Conservation (phyloP, 2,888 invertebrate genomes). For the Vanessa cardui region DNA sequence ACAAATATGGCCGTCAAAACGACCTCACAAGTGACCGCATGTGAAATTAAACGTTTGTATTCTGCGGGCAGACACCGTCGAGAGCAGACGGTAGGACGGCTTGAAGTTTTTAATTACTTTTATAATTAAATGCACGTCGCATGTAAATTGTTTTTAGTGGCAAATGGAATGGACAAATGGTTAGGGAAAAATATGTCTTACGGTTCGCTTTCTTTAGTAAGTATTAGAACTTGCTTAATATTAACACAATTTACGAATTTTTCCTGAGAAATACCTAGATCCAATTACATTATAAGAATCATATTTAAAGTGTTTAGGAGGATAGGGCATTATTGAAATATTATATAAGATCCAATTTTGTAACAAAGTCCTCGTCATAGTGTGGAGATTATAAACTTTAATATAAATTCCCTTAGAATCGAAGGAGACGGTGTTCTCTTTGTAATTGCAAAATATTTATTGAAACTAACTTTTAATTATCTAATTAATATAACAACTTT, state of each 20-base stretch:
- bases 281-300: neutral
- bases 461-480: neutral
- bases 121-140: conserved; percentile 48
- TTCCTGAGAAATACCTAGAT: too few relatives aligned
- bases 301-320: neutral
- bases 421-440: neutral
- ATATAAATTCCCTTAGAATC: neutral
- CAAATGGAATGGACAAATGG: conserved; percentile 8
- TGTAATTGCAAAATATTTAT: neutral
- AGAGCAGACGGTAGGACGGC: conserved; percentile 38
- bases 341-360: neutral
- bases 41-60: conserved; percentile 65
- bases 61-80: conserved; percentile 48
- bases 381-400: conserved; percentile 6
- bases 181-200: neutral
- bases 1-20: conserved; percentile 51
- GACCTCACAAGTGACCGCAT: conserved; percentile 54
- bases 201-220: neutral
- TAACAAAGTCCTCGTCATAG: neutral
- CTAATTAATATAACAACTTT: neutral
- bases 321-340: neutral
- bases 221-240: neutral
- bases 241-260: neutral
- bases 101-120: conserved; percentile 49
- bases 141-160: conserved; percentile 8